Conservation (phyloP, 2,888 invertebrate species). For the Criorhina ranunculi region DNA sequence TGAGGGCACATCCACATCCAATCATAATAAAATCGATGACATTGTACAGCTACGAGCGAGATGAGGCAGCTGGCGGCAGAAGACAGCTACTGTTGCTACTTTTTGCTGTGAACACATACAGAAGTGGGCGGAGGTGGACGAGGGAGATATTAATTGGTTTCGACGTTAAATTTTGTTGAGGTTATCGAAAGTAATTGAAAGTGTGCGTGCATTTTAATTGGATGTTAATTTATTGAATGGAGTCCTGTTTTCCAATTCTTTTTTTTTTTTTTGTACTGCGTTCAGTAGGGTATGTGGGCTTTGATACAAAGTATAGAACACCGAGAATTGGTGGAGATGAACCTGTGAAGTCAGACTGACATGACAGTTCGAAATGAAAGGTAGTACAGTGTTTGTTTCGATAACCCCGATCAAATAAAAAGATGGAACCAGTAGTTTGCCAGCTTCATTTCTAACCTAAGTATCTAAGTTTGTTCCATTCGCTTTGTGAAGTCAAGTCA, state of each 20-base stretch:
- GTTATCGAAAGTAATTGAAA: constrained; percentile 70
- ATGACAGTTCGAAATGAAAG: too few species aligned
- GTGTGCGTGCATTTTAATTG: constrained; percentile 59
- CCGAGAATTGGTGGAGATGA: too few species aligned
- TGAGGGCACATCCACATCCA: constrained; percentile 43
- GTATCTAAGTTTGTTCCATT: too few species aligned
- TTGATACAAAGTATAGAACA: too few species aligned
- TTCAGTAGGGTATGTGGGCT: not conserved
- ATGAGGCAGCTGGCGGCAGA: constrained; percentile 2
- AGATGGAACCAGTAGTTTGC: too few species aligned
- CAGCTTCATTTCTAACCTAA: too few species aligned
- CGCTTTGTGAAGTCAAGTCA: too few species aligned
- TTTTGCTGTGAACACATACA: constrained; percentile 19
- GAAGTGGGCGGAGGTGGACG: not conserved
- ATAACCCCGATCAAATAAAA: too few species aligned
- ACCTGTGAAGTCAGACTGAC: too few species aligned
- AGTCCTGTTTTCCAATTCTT: not conserved
- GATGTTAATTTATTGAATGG: constrained; percentile 52
- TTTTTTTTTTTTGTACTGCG: constrained; percentile 3
- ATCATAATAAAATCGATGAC: constrained; percentile 65
- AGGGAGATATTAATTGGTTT: constrained; percentile 53
- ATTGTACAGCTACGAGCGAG: constrained; percentile 19
- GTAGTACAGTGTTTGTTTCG: too few species aligned
- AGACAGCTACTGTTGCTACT: not conserved
- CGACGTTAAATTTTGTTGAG: constrained; percentile 59